A percentile compares a stretch with the other conserved stretches of the same genome.
Conservation (phyloP, 2,113 vertebrate genomes). For the Bettongia penicillata region DNA sequence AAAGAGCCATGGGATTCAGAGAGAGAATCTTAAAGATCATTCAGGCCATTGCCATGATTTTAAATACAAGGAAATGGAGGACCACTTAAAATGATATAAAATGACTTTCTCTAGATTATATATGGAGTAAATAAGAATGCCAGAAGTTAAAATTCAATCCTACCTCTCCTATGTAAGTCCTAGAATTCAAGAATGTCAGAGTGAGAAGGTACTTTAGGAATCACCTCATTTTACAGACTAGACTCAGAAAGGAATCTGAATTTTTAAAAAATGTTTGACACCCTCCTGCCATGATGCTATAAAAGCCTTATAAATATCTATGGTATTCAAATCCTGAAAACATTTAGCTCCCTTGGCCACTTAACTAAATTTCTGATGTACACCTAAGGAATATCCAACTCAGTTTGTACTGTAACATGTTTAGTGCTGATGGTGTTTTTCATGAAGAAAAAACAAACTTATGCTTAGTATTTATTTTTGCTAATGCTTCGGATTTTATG, state of each 20-base stretch:
- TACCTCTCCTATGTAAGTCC: neutral
- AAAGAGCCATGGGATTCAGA: neutral
- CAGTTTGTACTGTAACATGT: neutral
- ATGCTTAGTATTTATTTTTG: neutral
- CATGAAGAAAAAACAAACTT: neutral
- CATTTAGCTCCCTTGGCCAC: neutral
- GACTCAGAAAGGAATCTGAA: constrained; percentile 27
- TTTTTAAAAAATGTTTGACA: constrained; percentile 7
- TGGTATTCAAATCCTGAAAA: constrained; percentile 47
- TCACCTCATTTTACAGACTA: constrained; percentile 30
- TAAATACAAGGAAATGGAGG: neutral
- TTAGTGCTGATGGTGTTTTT: neutral
- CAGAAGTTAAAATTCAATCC: neutral
- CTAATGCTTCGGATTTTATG: constrained; percentile 9
- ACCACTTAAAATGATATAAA: neutral
- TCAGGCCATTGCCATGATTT: neutral
- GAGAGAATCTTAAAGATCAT: neutral
- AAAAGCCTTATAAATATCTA: constrained; percentile 49
- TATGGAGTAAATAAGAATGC: neutral
- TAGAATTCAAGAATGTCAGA: neutral
- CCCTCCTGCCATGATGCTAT: neutral
- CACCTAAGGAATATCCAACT: constrained; percentile 11
- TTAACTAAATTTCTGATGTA: neutral
- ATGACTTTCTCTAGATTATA: neutral
- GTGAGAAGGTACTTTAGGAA: neutral